phyloP scores from a whole-genome alignment of 2,113 vertebrate genomes.

The pig (Sus scrofa) region T2T-Sscrofa CM000826.6:106979001-106979500 shows the following conservation, averaged over 20 bases:
- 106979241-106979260: not conserved
- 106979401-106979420: not conserved
- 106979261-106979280: not conserved
- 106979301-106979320: not conserved
- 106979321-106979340: not conserved
- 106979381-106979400: not conserved
- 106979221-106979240: not conserved
- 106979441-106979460: not conserved
- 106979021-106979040: not conserved
- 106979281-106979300: not conserved
- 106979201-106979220: slow-evolving; percentile 2
- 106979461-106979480: not conserved
- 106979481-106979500: not conserved
- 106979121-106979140: slow-evolving; percentile 26
- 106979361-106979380: not conserved
- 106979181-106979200: not conserved
- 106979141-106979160: slow-evolving; percentile 43
- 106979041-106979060: not conserved
- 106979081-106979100: not conserved
- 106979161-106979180: slow-evolving; percentile 32
- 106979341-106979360: not conserved
- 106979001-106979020: not conserved
- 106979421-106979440: not conserved
- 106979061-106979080: slow-evolving; percentile 9
- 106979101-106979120: not conserved